phyloP scores from a whole-genome alignment of 2,888 invertebrate genomes.

The Caenorhabditis sp. region DNA sequence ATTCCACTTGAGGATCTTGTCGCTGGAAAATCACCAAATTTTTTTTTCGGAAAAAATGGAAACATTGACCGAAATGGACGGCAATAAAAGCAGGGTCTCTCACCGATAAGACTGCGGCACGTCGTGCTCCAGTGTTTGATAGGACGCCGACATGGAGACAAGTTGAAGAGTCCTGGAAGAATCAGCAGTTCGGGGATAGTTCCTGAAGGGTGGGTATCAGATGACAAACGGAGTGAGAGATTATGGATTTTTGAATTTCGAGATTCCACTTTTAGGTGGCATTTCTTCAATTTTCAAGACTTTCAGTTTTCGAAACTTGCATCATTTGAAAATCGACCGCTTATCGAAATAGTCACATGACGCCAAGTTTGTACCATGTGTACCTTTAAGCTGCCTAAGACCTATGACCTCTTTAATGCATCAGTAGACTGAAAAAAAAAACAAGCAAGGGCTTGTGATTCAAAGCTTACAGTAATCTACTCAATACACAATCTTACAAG shows the following conservation, averaged over 20 bases:
- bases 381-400: not conserved
- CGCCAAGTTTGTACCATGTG: not conserved
- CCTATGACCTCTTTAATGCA: not conserved
- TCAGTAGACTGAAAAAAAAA: not conserved
- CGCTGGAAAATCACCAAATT: constrained; percentile 68
- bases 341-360: not conserved
- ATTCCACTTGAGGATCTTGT: constrained; percentile 91
- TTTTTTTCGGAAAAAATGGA: not conserved
- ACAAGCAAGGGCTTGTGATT: not conserved
- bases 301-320: too few relatives aligned
- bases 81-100: not conserved
- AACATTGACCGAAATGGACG: constrained; percentile 5
- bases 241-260: too few relatives aligned
- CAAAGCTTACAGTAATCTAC: not conserved
- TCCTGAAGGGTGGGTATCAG: too few relatives aligned
- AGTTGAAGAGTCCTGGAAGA: not conserved
- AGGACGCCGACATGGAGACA: constrained; percentile 36
- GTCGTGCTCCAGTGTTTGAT: constrained; percentile 61
- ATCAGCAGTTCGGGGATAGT: too few relatives aligned
- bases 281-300: too few relatives aligned
- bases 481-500: too few relatives aligned
- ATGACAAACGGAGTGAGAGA: too few relatives aligned
- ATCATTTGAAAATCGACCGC: not conserved
- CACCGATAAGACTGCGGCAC: constrained; percentile 69
- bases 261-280: too few relatives aligned